These are phyloP conservation scores for Morus bassanus DNA, from an alignment of 2,797 vertebrate genomes.

Conservation along the genomic window DNA sequence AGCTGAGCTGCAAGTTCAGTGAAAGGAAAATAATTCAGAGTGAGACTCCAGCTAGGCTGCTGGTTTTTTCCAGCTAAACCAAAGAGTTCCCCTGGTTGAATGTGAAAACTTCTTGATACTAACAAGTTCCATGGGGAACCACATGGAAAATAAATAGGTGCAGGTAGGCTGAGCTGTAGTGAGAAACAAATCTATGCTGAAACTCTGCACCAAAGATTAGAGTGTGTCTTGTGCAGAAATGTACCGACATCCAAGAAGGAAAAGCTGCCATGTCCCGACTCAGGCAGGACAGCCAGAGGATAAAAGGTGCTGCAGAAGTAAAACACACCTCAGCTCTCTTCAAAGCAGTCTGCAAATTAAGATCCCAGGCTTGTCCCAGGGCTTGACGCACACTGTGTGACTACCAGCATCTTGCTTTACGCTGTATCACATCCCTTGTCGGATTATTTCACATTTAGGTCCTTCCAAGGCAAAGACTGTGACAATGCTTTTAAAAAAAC, in stretches of 20 bases:
- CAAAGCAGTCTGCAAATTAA: background rate
- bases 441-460: background rate
- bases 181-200: background rate
- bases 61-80: background rate
- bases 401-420: background rate
- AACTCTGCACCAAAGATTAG: background rate
- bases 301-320: background rate
- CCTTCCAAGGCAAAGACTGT: background rate
- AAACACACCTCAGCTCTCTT: background rate
- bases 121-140: background rate
- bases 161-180: background rate
- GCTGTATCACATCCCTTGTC: rapidly evolving
- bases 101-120: background rate
- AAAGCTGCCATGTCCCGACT: rapidly evolving
- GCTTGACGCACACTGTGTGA: rapidly evolving
- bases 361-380: background rate
- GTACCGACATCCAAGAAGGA: background rate
- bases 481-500: background rate
- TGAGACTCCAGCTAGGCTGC: background rate
- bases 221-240: background rate
- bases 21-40: background rate
- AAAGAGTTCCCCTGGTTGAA: background rate
- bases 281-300: background rate
- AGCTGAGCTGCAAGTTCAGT: background rate
- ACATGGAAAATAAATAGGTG: background rate